Base-by-base conservation (phyloP, 2,888 invertebrate species). In the Ryuthela nishihirai region DNA sequence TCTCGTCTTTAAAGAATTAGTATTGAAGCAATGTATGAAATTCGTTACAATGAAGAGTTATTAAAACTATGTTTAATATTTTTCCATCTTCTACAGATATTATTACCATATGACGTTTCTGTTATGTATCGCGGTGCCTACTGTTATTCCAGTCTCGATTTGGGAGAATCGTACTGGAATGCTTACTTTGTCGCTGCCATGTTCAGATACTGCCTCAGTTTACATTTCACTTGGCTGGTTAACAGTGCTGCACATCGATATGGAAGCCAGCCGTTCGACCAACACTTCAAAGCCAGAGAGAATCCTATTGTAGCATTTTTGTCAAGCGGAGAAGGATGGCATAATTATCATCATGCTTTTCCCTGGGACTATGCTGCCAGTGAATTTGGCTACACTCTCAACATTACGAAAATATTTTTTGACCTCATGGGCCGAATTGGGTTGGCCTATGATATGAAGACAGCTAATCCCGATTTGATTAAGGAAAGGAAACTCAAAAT, bases 221-320 rank as follows among this genome's bases (percentile, higher is more conserved):
- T 79, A 25, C 75, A 79, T 65, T 73, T 73, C 58, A 78, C 78
- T 3, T 79, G 77, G 77, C 69, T 72, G n/a, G 76, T 78, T 34
- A 78, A 78, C 68, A 75, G 75, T 78, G 7, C 83, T 84, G 45
- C 83, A 85, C 67, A 80, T 88, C 68, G 73, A 66, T 76, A 75
- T 71, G 78, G 78, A 26, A 73, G 70, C 67, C 71, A 71, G 62
- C 78, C 78, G 1, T 78, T 78, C 64, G 78, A 78, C 67, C 68
- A 70, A 40, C 64, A 68, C 42, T 75, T 93, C 69, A 85, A 83
- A 72, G 90, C 93, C 0, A 77, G 81, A 0, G 85, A 93, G 75
- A 52, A 48, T 17, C 47, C 45, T 5, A 50, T 48, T 47, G 52
- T 64, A 9, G 49, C 62, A 3, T 58, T 60, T 3, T 38, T 54